Conservation (phyloP, 2,888 invertebrate species). For the Nomada lathburiana region DNA sequence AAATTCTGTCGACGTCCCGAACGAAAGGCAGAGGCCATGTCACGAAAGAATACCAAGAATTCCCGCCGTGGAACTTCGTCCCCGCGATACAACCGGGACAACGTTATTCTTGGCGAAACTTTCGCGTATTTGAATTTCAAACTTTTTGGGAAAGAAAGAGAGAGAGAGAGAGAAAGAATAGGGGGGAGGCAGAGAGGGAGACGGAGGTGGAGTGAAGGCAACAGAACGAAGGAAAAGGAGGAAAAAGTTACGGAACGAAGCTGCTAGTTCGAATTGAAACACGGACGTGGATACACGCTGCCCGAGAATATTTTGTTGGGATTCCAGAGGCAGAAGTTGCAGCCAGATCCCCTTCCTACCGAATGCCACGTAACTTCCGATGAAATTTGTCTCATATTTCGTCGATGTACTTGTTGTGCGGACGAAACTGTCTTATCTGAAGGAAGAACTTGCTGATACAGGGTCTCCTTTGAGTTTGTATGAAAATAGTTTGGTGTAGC, state of each 20-base stretch:
- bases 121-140: constrained; percentile 61
- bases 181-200: not conserved
- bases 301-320: constrained; percentile 45
- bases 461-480: too few species aligned
- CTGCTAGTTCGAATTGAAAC: constrained; percentile 58
- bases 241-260: constrained; percentile 48
- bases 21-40: constrained; percentile 5
- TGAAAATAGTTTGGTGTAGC: too few species aligned
- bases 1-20: constrained; percentile 19
- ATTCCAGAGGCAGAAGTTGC: constrained; percentile 40
- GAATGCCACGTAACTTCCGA: constrained; percentile 39
- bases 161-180: not conserved
- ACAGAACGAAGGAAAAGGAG: not conserved
- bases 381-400: constrained; percentile 56
- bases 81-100: constrained; percentile 58
- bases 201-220: not conserved
- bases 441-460: not conserved
- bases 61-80: constrained; percentile 29
- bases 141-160: constrained; percentile 14
- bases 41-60: constrained; percentile 52
- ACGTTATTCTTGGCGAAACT: constrained; percentile 59
- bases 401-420: constrained; percentile 28
- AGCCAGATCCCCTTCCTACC: constrained; percentile 26
- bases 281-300: constrained; percentile 35
- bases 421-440: not conserved